Evolutionary conservation across 1,140 invertebrate species (phyloP).

Genomic region (Gryllus bimaculatus): DNA sequence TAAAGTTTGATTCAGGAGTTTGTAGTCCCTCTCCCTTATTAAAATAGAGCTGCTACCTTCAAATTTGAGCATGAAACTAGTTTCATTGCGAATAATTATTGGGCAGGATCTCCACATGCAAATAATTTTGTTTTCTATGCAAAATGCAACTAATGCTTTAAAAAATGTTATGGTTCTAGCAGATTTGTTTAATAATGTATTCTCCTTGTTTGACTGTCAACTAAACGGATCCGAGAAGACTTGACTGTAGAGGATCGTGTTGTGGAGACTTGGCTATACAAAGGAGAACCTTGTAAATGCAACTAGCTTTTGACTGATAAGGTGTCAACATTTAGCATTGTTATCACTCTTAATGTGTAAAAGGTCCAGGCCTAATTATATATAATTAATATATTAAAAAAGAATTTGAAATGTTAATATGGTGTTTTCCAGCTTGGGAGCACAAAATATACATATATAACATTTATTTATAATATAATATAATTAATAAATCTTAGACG

Average conservation of each 20-base stretch:
- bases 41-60: slow-evolving; percentile 14
- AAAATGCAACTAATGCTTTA: slow-evolving; percentile 13
- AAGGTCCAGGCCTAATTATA: slow-evolving; percentile 30
- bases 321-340: slow-evolving; percentile 28
- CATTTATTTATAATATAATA: slow-evolving; percentile 23
- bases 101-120: slow-evolving; percentile 17
- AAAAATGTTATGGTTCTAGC: slow-evolving; percentile 14
- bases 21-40: slow-evolving; percentile 2
- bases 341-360: slow-evolving; percentile 26
- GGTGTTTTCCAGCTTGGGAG: slow-evolving; percentile 15
- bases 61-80: slow-evolving; percentile 14
- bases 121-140: slow-evolving; percentile 13
- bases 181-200: slow-evolving; percentile 11
- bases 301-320: slow-evolving; percentile 29
- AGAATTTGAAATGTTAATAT: slow-evolving; percentile 19
- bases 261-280: background rate
- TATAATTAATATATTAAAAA: slow-evolving; percentile 26
- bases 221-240: slow-evolving; percentile 5
- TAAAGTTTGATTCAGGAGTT: slow-evolving; percentile 8
- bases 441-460: slow-evolving; percentile 16
- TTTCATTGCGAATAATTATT: slow-evolving; percentile 19
- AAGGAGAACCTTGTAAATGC: slow-evolving; percentile 19
- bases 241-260: slow-evolving; percentile 8
- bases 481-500: slow-evolving; percentile 18
- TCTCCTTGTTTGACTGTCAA: slow-evolving; percentile 15